A percentile compares a stretch with the other conserved stretches of the same genome.
These are phyloP conservation scores for Hypocryptadius cinnamomeus DNA, from an alignment of 2,113 vertebrate species.

Conservation along the genomic window DNA sequence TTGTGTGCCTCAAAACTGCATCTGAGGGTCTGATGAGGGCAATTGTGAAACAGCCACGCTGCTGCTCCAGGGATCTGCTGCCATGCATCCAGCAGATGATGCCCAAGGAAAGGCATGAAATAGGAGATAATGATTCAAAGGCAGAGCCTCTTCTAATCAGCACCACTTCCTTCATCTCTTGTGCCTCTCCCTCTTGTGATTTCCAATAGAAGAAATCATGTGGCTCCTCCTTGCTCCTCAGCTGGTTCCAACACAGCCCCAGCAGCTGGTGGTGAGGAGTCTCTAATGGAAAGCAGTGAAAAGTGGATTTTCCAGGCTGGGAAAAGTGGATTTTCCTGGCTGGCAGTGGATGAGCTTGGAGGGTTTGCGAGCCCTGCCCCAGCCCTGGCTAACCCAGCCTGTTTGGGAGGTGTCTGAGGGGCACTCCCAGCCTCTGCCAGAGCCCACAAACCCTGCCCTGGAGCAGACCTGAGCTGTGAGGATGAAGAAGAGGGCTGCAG, in stretches of 20 bases:
- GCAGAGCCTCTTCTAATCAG: not conserved
- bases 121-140: not conserved
- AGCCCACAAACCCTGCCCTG: not conserved
- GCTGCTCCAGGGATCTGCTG: not conserved
- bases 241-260: not conserved
- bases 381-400: not conserved
- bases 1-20: not conserved
- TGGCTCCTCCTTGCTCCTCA: not conserved
- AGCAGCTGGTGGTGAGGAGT: not conserved
- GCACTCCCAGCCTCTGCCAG: not conserved
- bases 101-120: not conserved
- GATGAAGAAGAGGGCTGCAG: not conserved
- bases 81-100: not conserved
- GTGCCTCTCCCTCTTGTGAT: not conserved
- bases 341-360: not conserved
- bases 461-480: not conserved
- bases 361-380: not conserved
- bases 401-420: not conserved
- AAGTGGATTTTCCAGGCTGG: not conserved
- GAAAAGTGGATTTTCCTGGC: not conserved
- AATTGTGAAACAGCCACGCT: accelerated
- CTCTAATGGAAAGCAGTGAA: accelerated
- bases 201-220: not conserved
- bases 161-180: not conserved
- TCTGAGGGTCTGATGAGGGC: not conserved